These are phyloP conservation scores for Eucidaris tribuloides DNA, from an alignment of 35 echinoderm and acorn worm species.

Conservation along the genomic window DNA sequence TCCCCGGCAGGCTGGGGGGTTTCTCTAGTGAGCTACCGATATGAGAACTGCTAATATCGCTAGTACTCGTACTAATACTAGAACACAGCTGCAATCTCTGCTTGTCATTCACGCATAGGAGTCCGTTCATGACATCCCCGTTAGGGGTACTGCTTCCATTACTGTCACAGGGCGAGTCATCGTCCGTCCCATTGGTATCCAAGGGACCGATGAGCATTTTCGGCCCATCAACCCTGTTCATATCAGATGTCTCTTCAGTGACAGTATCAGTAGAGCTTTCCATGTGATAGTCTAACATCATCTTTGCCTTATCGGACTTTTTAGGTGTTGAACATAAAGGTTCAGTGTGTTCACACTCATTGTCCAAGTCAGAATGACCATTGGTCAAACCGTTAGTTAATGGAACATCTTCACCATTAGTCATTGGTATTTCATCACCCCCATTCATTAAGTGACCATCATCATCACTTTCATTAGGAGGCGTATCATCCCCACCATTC, in stretches of 20 bases:
- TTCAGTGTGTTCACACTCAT: background rate
- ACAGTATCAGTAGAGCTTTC: slow-evolving; percentile 93
- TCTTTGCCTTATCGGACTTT: background rate
- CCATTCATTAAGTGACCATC: no score
- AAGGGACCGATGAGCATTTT: background rate
- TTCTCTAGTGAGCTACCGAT: background rate
- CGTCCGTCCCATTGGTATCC: slow-evolving; percentile 37
- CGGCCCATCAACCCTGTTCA: background rate
- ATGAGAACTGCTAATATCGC: slow-evolving; percentile 78
- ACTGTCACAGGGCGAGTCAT: slow-evolving; percentile 14
- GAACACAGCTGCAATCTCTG: no score
- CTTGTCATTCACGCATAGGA: background rate
- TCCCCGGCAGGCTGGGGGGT: background rate
- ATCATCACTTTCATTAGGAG: no score
- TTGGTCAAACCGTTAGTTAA: slow-evolving; percentile 44
- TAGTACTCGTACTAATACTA: slow-evolving; percentile 89
- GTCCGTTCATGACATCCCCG: slow-evolving; percentile 14
- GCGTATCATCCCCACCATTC: no score
- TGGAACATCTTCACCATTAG: background rate
- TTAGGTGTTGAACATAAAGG: slow-evolving; percentile 41
- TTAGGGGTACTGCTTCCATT: background rate
- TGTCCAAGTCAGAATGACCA: slow-evolving; percentile 38
- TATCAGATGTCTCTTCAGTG: slow-evolving; percentile 44
- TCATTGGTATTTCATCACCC: background rate
- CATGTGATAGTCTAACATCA: slow-evolving; percentile 31